Conservation (phyloP, 2,888 invertebrate genomes). For the Lycaena phlaeas region DNA sequence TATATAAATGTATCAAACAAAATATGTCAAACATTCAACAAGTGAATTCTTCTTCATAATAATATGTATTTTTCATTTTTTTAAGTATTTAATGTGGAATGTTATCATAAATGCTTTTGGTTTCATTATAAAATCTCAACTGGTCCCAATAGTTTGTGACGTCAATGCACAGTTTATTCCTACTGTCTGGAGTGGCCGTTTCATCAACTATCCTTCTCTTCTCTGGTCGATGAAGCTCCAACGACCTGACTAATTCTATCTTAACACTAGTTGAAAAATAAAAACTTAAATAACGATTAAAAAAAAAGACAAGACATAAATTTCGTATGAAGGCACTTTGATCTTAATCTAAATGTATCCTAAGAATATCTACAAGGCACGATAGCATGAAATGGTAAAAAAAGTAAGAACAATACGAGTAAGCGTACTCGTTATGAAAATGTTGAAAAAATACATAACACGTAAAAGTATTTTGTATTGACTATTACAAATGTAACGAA, state of each 20-base stretch:
- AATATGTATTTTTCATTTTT: no score
- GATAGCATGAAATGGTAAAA: not conserved
- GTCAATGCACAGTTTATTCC: no score
- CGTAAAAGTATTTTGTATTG: no score
- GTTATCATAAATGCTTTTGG: not conserved
- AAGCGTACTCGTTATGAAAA: constrained; percentile 3
- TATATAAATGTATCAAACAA: no score
- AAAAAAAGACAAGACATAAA: not conserved
- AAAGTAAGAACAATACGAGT: not conserved
- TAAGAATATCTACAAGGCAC: constrained; percentile 7
- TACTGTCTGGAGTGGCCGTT: no score
- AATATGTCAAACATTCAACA: no score
- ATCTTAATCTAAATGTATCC: not conserved
- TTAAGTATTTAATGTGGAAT: not conserved
- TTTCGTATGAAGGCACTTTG: not conserved
- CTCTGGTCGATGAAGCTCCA: not conserved
- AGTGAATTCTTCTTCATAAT: no score
- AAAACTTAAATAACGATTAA: not conserved
- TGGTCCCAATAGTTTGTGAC: not conserved
- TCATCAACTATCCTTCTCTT: not conserved
- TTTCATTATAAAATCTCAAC: not conserved
- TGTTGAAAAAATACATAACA: no score
- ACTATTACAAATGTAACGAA: no score
- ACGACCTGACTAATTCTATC: no score
- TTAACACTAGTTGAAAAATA: not conserved